Percentiles rank a stretch among this genome's conserved stretches.
These are phyloP conservation scores for Glyphotaelius pellucidus DNA, from an alignment of 2,888 invertebrate genomes.

Conservation along the genomic window DNA sequence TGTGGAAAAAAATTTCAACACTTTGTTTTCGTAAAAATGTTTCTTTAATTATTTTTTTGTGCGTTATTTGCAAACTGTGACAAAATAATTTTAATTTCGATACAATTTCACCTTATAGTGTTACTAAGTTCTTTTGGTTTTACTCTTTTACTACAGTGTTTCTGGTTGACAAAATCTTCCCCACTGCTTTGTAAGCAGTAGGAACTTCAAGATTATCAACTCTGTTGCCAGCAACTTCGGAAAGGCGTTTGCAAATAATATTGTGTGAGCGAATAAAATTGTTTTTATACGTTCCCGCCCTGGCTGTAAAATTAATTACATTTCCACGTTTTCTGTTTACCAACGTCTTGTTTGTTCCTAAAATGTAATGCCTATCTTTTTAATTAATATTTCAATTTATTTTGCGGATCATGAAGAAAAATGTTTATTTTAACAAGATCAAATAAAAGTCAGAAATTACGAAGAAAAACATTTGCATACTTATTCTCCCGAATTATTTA, in stretches of 20 bases:
- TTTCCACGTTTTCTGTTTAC: conserved; percentile 48
- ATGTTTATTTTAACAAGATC: conserved; percentile 23
- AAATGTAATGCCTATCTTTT: conserved; percentile 39
- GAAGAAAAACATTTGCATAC: not conserved
- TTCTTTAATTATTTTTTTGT: too few relatives aligned
- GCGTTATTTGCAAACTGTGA: too few relatives aligned
- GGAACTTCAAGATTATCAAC: not conserved
- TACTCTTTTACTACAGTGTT: not conserved
- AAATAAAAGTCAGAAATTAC: conserved; percentile 28
- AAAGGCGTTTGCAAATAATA: conserved; percentile 50
- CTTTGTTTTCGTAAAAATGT: too few relatives aligned
- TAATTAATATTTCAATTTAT: conserved; percentile 45
- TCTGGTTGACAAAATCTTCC: not conserved
- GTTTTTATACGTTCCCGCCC: conserved; percentile 49
- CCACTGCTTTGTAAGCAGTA: not conserved
- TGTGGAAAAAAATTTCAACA: too few relatives aligned
- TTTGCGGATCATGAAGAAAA: conserved; percentile 24
- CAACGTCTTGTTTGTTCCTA: conserved; percentile 34
- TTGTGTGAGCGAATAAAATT: conserved; percentile 58
- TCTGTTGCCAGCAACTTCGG: not conserved
- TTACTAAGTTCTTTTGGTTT: too few relatives aligned
- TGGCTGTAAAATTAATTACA: conserved; percentile 54
- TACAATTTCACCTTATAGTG: too few relatives aligned
- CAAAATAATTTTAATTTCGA: too few relatives aligned
- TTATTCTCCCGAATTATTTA: not conserved